Conservation (phyloP, 2,113 vertebrate species). For the Dissostichus mawsoni region DNA sequence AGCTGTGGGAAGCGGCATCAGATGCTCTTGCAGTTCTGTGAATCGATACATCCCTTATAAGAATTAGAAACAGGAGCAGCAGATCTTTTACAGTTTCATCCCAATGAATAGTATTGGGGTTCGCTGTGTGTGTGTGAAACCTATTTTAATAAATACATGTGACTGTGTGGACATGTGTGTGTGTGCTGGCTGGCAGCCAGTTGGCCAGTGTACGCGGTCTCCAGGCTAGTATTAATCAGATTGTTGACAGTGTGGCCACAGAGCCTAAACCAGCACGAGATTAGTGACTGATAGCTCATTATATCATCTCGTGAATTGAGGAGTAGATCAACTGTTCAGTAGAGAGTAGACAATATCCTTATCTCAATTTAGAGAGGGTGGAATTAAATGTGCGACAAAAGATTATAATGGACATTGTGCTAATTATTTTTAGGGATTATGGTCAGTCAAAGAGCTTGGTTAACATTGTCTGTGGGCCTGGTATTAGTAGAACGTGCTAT, state of each 20-base stretch:
- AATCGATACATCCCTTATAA: not conserved
- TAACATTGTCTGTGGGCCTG: not conserved
- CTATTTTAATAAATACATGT: conserved; percentile 16
- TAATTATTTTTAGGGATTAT: conserved; percentile 2
- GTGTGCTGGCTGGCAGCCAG: conserved; percentile 47
- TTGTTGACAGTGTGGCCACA: conserved; percentile 64
- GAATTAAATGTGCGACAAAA: not conserved
- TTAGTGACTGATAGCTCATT: conserved; percentile 65
- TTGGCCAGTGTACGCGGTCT: conserved; percentile 53
- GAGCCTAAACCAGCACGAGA: conserved; percentile 64
- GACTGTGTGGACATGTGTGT: not conserved
- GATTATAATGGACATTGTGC: conserved; percentile 14
- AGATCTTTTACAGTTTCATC: not conserved
- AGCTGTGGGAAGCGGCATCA: conserved; percentile 1
- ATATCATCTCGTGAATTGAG: conserved; percentile 48
- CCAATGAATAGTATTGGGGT: not conserved
- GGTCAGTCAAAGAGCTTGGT: not conserved
- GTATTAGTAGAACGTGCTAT: not conserved
- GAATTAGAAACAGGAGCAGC: not conserved
- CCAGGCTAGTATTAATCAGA: conserved; percentile 73
- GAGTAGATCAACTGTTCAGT: conserved; percentile 4
- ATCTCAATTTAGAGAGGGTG: too few relatives aligned
- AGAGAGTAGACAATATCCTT: too few relatives aligned
- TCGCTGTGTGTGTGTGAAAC: not conserved
- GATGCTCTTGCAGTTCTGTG: not conserved